phyloP scores from a whole-genome alignment of 2,797 vertebrate species.

The Nyctalus aviator region DNA sequence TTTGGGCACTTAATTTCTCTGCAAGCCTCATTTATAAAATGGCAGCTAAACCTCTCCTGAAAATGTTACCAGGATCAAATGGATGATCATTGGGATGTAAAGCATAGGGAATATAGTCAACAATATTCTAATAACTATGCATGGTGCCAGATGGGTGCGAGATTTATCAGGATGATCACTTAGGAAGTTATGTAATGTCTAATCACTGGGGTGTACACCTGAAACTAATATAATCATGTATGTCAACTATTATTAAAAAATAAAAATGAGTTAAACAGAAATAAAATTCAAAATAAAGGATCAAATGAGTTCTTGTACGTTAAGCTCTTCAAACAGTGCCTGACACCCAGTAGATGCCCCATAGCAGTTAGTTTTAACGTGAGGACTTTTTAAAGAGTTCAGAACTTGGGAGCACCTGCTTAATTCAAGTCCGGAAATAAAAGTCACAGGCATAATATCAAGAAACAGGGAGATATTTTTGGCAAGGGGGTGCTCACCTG shows the following conservation, averaged over 20 bases:
- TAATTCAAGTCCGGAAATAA: constrained; percentile 31
- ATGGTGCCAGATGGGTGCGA: background rate
- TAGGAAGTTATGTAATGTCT: background rate
- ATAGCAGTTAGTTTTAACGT: background rate
- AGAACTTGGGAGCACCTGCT: constrained; percentile 1
- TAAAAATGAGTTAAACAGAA: background rate
- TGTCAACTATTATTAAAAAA: background rate
- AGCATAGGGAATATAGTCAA: background rate
- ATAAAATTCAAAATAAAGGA: background rate
- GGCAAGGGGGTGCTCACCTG: background rate
- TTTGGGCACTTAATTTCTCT: constrained; percentile 43
- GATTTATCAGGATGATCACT: background rate
- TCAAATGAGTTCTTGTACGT: background rate
- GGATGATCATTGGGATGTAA: background rate
- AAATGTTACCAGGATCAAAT: constrained; percentile 18
- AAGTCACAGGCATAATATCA: constrained; percentile 25
- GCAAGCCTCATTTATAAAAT: constrained; percentile 56
- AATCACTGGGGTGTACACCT: background rate
- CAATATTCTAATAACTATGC: background rate
- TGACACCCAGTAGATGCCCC: background rate
- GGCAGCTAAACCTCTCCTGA: constrained; percentile 2
- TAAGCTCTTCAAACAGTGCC: background rate
- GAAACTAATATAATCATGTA: background rate
- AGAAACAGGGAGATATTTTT: background rate
- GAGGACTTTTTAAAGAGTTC: constrained; percentile 44